Percentiles rank a stretch among this genome's conserved stretches.
Conservation (phyloP, 2,113 vertebrate genomes). For the Callorhinus ursinus region DNA sequence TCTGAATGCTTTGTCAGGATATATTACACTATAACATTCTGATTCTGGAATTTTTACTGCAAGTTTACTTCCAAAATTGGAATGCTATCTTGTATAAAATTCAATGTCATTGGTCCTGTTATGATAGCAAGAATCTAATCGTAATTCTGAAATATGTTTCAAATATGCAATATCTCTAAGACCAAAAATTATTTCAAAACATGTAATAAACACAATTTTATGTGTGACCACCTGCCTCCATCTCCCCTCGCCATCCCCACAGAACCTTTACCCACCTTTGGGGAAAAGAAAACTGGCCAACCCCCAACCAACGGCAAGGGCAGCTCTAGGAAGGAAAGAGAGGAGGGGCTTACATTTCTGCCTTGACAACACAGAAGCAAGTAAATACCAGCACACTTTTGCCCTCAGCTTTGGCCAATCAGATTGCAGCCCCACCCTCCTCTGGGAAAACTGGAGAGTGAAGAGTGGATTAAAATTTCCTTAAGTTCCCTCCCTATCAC, state of each 20-base stretch:
- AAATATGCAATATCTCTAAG: neutral
- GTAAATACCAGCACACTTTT: neutral
- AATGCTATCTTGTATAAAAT: neutral
- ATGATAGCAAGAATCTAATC: neutral
- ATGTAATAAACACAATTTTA: neutral
- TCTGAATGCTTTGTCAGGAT: neutral
- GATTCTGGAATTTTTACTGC: neutral
- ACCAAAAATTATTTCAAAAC: slow-evolving; percentile 2
- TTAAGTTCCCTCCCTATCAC: neutral
- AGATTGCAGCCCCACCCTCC: neutral
- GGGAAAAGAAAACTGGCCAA: neutral
- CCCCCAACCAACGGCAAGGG: neutral
- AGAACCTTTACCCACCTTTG: neutral
- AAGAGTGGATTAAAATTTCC: neutral
- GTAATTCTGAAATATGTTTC: neutral
- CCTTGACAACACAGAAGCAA: neutral
- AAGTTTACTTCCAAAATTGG: neutral
- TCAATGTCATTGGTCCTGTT: neutral
- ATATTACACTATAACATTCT: neutral
- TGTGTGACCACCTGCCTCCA: neutral
- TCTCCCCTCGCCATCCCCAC: neutral
- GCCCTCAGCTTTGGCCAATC: neutral
- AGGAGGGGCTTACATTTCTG: neutral
- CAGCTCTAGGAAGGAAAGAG: neutral
- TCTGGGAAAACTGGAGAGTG: neutral